A percentile compares a stretch with the other conserved stretches of the same genome.
Evolutionary conservation across 2,888 invertebrate genomes (phyloP).

Genomic region (Trachelus iudaicus): DNA sequence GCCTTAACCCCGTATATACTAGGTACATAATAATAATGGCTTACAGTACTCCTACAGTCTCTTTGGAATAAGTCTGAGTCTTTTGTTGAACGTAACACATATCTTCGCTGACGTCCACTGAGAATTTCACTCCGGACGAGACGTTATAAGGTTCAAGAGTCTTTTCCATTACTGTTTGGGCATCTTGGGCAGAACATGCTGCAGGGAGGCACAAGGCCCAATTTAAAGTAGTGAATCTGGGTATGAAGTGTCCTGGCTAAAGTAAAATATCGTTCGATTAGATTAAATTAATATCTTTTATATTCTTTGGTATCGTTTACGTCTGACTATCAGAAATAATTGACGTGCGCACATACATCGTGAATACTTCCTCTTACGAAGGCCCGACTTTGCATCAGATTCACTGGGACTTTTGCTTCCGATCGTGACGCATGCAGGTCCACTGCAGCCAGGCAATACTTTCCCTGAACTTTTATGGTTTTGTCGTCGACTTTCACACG

Average conservation of each 20-base stretch:
- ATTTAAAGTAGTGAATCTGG: constrained; percentile 76
- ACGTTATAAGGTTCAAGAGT: constrained; percentile 72
- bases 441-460: constrained; percentile 76
- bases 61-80: constrained; percentile 57
- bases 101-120: constrained; percentile 69
- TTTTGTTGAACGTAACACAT: constrained; percentile 72
- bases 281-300: neutral
- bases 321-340: neutral
- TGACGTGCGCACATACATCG: constrained; percentile 67
- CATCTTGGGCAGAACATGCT: constrained; percentile 72
- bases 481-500: constrained; percentile 72
- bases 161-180: constrained; percentile 70
- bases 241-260: constrained; percentile 79
- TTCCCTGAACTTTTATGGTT: constrained; percentile 74
- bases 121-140: constrained; percentile 70
- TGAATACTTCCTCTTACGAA: constrained; percentile 74
- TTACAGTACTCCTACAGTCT: constrained; percentile 68
- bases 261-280: neutral
- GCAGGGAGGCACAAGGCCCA: constrained; percentile 79
- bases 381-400: constrained; percentile 74
- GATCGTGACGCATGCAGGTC: constrained; percentile 72
- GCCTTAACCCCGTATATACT: neutral
- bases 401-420: constrained; percentile 73
- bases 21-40: constrained; percentile 32
- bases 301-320: neutral